Evolutionary conservation across 2,797 vertebrate genomes (phyloP), one percentile per base, ranked within the genome.

Genomic region (Periparus ater): DNA sequence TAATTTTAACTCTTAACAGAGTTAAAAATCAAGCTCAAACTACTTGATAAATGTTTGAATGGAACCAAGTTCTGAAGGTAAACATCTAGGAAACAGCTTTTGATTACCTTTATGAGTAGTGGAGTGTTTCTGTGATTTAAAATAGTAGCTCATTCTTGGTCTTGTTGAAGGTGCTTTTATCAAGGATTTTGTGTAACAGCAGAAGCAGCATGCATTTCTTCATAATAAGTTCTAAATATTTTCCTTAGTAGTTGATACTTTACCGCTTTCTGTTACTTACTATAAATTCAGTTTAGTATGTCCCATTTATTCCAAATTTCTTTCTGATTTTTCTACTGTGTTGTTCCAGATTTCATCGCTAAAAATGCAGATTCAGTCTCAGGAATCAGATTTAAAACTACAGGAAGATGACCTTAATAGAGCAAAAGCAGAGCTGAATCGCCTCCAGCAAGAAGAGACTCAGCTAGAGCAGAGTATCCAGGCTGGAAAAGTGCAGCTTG

Each of bases 401-500:
- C 99, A 99, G 96, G 99, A 99, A 95, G 99, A 99, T 34, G 99
- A 99, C 80, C 98, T 99, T 74, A 98, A 97, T 48, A 98, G 98
- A 88, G 99, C 99, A 40, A 99, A 99, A 96, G 97, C 98, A 0
- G 99, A 99, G 94, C 97, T 99, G 93, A 98, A 97, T 83, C 98
- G 98, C 10, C 97, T 99, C 17, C 99, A 99, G 96, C 99, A 99
- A 85, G 99, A 99, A 90, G 99, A 99, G 94, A 98, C 97, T 14
- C 99, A 99, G 94, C 97, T 99, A 62, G 99, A 99, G 92, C 99
- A 99, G 97, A 99, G 99, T 60, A 98, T 99, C 73, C 99, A 99
- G 91, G 99, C 99, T 0, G 99, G 99, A 26, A 99, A 98, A 82
- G 98, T 98, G 48, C 99, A 99, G 73, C 98, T 99, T 61, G 99